A percentile compares a stretch with the other conserved stretches of the same genome.
Conservation (phyloP, 2,888 invertebrate genomes). For the Auanema freiburgensis region DNA sequence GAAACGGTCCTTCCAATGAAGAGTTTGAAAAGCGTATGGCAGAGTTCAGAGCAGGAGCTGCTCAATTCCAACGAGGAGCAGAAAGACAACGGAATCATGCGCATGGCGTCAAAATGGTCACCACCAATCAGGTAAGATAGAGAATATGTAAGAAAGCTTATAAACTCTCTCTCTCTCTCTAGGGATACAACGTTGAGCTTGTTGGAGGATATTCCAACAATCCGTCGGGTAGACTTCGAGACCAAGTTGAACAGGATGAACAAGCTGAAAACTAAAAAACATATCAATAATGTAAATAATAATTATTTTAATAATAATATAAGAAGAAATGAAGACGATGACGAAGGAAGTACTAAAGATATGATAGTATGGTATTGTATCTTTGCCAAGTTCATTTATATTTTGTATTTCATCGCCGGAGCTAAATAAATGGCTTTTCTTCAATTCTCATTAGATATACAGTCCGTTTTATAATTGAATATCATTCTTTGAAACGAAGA, state of each 20-base stretch:
- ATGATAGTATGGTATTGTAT: slow-evolving; percentile 13
- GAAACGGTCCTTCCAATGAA: slow-evolving; percentile 10
- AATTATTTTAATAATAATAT: slow-evolving; percentile 1
- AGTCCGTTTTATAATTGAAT: too few species aligned
- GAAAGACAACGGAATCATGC: neutral
- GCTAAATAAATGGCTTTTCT: slow-evolving; percentile 7
- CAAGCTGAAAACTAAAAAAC: slow-evolving; percentile 5
- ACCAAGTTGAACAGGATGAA: slow-evolving; percentile 19
- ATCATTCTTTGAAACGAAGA: too few species aligned
- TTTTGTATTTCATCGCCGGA: slow-evolving; percentile 20
- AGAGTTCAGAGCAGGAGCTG: too few species aligned
- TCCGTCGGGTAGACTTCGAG: slow-evolving; percentile 24
- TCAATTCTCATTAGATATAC: too few species aligned
- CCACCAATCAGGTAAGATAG: neutral
- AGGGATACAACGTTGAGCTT: slow-evolving; percentile 43
- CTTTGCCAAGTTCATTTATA: slow-evolving; percentile 17
- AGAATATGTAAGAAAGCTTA: neutral
- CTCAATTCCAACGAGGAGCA: neutral
- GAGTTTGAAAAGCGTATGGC: neutral
- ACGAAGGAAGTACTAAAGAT: slow-evolving; percentile 2
- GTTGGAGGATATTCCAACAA: slow-evolving; percentile 38
- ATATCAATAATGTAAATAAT: slow-evolving; percentile 11
- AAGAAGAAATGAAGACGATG: slow-evolving; percentile 2
- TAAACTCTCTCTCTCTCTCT: neutral
- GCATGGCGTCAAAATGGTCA: neutral